These are phyloP conservation scores for Pluvianellus socialis DNA, from an alignment of 2,113 vertebrate genomes.

Conservation along the genomic window DNA sequence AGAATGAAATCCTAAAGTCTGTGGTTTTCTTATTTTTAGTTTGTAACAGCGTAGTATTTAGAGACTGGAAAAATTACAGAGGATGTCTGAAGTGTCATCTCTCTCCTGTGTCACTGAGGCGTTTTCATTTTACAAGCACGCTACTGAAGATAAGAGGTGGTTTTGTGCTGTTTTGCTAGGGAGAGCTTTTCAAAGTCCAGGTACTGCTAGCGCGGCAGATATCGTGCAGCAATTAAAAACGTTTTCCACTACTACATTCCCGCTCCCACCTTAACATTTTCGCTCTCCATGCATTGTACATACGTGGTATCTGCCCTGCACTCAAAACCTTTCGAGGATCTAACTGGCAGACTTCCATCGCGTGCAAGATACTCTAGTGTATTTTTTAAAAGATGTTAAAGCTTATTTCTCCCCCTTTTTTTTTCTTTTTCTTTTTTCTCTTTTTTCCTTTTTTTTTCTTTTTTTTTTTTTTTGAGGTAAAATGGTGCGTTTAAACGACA, in stretches of 20 bases:
- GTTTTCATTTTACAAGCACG: not conserved
- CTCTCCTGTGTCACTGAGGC: not conserved
- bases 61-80: not conserved
- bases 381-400: not conserved
- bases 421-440: too few relatives aligned
- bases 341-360: not conserved
- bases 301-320: not conserved
- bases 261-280: not conserved
- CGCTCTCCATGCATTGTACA: fast-evolving
- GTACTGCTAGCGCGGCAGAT: not conserved
- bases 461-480: too few relatives aligned
- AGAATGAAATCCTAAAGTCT: not conserved
- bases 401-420: not conserved
- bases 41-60: not conserved
- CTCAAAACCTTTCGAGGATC: not conserved
- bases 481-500: not conserved
- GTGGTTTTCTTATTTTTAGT: not conserved
- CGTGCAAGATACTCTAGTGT: not conserved
- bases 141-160: not conserved
- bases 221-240: not conserved
- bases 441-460: not conserved
- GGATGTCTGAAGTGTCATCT: not conserved
- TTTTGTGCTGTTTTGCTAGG: not conserved
- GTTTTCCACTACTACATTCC: not conserved
- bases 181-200: not conserved